Evolutionary conservation across 2,113 vertebrate genomes (phyloP).

Genomic region (Leucopsar rothschildi): DNA sequence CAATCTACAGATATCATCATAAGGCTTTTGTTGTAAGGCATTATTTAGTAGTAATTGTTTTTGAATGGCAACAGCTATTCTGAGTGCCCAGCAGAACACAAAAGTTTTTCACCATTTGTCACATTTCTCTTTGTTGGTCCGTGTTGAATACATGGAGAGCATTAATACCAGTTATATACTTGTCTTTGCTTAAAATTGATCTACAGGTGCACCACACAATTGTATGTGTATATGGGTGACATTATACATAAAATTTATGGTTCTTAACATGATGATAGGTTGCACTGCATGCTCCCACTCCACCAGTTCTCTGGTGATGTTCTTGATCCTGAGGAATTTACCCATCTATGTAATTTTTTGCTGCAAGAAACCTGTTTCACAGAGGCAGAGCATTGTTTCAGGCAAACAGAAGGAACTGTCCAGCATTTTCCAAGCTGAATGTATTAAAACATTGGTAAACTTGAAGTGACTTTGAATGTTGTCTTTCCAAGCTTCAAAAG

Average conservation of each 20-base stretch:
- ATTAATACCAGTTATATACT: background rate
- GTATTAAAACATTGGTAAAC: background rate
- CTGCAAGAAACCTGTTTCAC: background rate
- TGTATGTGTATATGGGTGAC: background rate
- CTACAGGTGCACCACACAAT: background rate
- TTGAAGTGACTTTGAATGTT: background rate
- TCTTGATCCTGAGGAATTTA: background rate
- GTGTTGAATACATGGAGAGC: background rate
- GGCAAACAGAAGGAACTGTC: slow-evolving; percentile 42
- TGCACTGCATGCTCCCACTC: background rate
- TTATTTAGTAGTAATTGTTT: background rate
- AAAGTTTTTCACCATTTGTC: background rate
- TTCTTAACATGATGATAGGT: background rate
- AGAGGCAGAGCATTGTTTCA: background rate
- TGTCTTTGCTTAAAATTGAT: background rate
- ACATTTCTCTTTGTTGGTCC: background rate
- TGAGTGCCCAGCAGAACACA: background rate
- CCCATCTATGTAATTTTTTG: background rate
- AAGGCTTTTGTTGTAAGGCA: background rate
- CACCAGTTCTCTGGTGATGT: background rate
- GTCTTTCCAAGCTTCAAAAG: background rate
- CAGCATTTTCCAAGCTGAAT: slow-evolving; percentile 41
- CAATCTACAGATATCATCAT: background rate
- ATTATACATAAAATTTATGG: background rate
- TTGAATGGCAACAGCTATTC: background rate